Conservation (phyloP, 2,797 vertebrate species). For the Eleutherodactylus coqui region DNA sequence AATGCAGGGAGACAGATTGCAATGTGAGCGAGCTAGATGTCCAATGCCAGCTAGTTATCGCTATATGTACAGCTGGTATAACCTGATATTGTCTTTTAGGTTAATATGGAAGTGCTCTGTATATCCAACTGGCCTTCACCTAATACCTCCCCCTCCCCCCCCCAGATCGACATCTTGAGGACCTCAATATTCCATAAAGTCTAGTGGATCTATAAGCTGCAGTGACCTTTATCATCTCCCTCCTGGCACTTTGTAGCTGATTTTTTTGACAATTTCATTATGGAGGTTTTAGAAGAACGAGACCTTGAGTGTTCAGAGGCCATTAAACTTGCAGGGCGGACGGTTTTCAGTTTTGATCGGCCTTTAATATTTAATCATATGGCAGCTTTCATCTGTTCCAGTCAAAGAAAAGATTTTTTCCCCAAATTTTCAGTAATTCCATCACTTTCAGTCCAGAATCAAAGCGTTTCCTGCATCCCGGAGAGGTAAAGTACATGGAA, state of each 20-base stretch:
- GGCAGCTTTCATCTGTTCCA: background rate
- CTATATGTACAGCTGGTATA: background rate
- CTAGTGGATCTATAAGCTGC: background rate
- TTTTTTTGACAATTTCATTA: background rate
- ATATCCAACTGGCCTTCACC: no score
- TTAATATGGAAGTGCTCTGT: no score
- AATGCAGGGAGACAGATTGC: no score
- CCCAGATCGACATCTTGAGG: background rate
- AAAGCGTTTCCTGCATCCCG: background rate
- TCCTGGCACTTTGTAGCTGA: background rate
- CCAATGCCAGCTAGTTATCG: no score
- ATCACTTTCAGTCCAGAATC: background rate
- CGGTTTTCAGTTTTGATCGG: background rate
- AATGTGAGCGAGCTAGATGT: no score
- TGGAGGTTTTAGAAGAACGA: background rate
- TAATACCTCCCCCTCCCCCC: no score
- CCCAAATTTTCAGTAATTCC: background rate
- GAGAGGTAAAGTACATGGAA: background rate
- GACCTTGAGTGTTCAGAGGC: background rate
- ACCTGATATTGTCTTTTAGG: no score
- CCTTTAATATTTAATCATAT: conserved; percentile 13
- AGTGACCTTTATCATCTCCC: background rate
- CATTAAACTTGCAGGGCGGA: background rate
- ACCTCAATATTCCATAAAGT: background rate
- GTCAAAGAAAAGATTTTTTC: background rate